Evolutionary conservation across 2,888 invertebrate genomes (phyloP), one percentile per base, ranked within the genome.

Genomic region (Kuschelorhynchus macadamiae): DNA sequence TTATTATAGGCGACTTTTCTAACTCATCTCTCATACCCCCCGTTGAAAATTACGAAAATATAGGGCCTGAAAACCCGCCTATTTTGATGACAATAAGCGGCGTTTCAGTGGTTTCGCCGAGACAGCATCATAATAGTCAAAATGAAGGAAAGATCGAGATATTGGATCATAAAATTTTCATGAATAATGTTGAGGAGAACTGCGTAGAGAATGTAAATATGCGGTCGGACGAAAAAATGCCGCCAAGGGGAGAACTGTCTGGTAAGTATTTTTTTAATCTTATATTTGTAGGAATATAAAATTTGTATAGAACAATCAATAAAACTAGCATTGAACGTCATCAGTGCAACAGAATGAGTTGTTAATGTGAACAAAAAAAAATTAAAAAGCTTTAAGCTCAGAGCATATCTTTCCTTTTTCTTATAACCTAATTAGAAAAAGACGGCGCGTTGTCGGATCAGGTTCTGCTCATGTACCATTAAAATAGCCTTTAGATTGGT

Each of bases 161-260:
- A 33, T 33, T 56, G 7, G 57, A 70, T 14, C 53, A 62, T 16
- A 67, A 55, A 14, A 42, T 44, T 49, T 14, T 56, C 4, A 41
- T 18, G 1, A 50, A 49, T 25, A 14, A 14, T 33, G 44, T 52
- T 11, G 53, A 57, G 8, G 61, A 65, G 9, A 49, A 9, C 16
- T 65, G 57, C 20, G 39, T 71, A 16, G 67, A 50, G 2, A 56
- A 94, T 81, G 84, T 93, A 47, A 92, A 93, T 79, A 94, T 95
- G 77, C 88, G 92, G 75, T 90, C 94, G 0, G 94, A 95, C 78
- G 95, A 95, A 82, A 89, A 91, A 72, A 94, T 95, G 93, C 94
- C 95, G 33, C 91, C 94, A 0, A 88, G 93, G 70, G 94, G 94
- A 0, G 95, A 95, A 83, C 87, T 95, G 41, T 94, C 94, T 7